Evolutionary conservation across 1,140 invertebrate genomes (phyloP), one percentile per base, ranked within the genome.

Genomic region (Coenobita brevimanus): DNA sequence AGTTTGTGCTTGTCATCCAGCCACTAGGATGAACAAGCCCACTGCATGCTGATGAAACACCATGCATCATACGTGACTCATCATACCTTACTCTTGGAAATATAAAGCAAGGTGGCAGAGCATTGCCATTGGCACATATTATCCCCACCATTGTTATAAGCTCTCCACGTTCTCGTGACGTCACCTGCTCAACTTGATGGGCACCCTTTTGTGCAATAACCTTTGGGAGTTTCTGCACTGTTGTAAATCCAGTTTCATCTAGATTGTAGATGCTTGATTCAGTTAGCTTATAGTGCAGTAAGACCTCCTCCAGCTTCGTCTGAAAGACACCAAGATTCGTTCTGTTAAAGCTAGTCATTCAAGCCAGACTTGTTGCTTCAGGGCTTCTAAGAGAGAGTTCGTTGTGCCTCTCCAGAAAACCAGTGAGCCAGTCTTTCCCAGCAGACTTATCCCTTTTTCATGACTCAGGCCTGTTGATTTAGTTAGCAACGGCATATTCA

Each of bases 1-100:
- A 79, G 30, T 54, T 79, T 33, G 38, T 79, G 46, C 43, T 57
- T 79, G 76, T 79, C 76, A 79, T 79, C n/a, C 76, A 54, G n/a
- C 76, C 76, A 79, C 76, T 79, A 54, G 43, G 43, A 57, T 79
- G 46, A 79, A 79, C 76, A 60, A 79, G 76, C n/a, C 76, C 76
- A 50, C 54, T 79, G 76, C 76, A 79, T 57, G 76, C 43, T 79
- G 76, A 60, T 79, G 76, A 3, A 57, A 60, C 24, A 24, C n/a
- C n/a, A 33, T 67, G 6, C 62, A 67, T 67, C 76, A 79, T 79
- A 60, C 43, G 76, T 27, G 76, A 38, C 27, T 79, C 76, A 79
- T 50, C 76, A 79, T 46, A 79, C 76, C 46, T 57, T 60, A 79
- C 76, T 57, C 46, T 79, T 54, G 76, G 76, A 41, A 79, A 79